Percentiles rank a stretch among this genome's conserved stretches.
Conservation (phyloP, 37 sponge, comb jelly and placozoan species). For the Beroe forskalii region DNA sequence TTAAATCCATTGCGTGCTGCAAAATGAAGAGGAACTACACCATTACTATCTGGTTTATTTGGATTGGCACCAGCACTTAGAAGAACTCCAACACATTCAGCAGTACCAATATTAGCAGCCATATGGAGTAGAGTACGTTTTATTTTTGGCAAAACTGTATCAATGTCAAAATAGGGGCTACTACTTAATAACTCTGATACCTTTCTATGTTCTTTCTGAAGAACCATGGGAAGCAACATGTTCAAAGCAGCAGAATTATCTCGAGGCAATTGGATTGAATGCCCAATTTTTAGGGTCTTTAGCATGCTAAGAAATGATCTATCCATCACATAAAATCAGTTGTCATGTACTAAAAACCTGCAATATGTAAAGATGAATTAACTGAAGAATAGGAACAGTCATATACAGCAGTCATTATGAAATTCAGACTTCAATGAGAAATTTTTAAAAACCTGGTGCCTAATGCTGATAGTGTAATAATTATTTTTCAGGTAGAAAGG, state of each 20-base stretch:
- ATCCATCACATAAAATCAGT: constrained; percentile 5
- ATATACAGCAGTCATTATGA: no score
- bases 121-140: constrained; percentile 50
- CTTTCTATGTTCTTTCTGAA: constrained; percentile 58
- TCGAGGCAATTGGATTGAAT: constrained; percentile 49
- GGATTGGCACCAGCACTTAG: constrained; percentile 79
- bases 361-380: no score
- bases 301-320: constrained; percentile 36
- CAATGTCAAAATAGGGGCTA: constrained; percentile 57
- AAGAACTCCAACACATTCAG: constrained; percentile 76
- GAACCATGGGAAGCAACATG: constrained; percentile 62
- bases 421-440: no score
- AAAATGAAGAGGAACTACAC: constrained; percentile 81
- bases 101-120: constrained; percentile 75
- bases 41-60: constrained; percentile 76
- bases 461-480: no score
- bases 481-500: no score
- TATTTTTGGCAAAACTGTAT: constrained; percentile 59
- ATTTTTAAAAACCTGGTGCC: no score
- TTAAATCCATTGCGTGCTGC: constrained; percentile 89
- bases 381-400: no score
- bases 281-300: constrained; percentile 58
- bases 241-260: constrained; percentile 52
- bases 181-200: constrained; percentile 15
- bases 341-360: no score